A percentile compares a stretch with the other conserved stretches of the same genome.
Evolutionary conservation across 2,113 vertebrate genomes (phyloP).

Genomic region (Myanophis thanlyinensis): DNA sequence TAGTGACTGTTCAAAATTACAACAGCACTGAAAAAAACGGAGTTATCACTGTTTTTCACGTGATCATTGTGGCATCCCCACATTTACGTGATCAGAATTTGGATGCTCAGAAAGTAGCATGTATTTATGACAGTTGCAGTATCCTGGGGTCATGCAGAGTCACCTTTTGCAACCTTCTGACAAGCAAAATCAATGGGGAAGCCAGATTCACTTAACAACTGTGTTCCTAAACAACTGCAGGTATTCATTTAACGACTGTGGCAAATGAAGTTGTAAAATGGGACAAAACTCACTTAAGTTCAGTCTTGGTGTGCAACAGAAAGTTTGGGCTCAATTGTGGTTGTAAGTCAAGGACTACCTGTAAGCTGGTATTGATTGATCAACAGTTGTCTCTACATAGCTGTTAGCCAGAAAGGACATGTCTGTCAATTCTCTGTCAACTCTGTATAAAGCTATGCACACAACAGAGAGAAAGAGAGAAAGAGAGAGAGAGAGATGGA

Average conservation of each 20-base stretch:
- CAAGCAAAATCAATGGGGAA: neutral
- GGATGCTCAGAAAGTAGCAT: neutral
- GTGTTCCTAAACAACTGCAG: neutral
- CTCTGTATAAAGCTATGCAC: neutral
- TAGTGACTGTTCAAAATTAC: neutral
- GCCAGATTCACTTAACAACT: neutral
- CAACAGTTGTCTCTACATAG: neutral
- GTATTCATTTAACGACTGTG: neutral
- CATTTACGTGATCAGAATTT: neutral
- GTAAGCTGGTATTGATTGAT: neutral
- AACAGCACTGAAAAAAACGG: neutral
- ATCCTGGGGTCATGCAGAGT: neutral
- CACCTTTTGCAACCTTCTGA: neutral
- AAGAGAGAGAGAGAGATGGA: too few relatives aligned
- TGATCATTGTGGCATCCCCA: neutral
- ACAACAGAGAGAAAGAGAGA: too few relatives aligned
- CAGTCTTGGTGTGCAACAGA: too few relatives aligned
- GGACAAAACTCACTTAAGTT: neutral
- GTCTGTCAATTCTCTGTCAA: neutral
- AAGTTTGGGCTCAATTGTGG: too few relatives aligned
- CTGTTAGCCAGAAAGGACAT: neutral
- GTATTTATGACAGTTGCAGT: neutral
- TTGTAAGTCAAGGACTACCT: too few relatives aligned
- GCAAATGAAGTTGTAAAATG: neutral
- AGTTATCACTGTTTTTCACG: neutral